phyloP scores from a whole-genome alignment of 2,113 vertebrate genomes.

The Falcunculus frontatus region DNA sequence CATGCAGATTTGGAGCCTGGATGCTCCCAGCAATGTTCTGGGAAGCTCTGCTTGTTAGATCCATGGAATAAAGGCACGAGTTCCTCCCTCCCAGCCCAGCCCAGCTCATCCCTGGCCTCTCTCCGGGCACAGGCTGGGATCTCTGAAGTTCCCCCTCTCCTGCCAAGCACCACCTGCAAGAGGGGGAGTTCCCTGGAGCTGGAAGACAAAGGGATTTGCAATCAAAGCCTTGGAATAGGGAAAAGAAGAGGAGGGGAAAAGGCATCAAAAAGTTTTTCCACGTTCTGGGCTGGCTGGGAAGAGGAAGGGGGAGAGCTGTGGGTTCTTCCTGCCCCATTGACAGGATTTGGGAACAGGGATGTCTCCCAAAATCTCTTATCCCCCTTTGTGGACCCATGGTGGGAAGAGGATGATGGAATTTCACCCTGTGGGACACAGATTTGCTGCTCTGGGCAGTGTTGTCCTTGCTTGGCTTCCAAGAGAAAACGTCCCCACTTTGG shows the following conservation, averaged over 20 bases:
- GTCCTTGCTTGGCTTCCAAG: neutral
- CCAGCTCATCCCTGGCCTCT: neutral
- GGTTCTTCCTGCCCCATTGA: neutral
- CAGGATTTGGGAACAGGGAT: neutral
- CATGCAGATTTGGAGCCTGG: conserved; percentile 82
- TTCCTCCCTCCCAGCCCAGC: neutral
- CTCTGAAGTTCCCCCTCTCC: neutral
- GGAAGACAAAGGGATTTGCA: conserved; percentile 29
- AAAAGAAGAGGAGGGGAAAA: neutral
- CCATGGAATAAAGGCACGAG: conserved; percentile 36
- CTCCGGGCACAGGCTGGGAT: neutral
- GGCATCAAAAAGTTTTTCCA: neutral
- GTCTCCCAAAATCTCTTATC: neutral
- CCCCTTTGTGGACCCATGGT: too few relatives aligned
- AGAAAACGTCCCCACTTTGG: rapidly evolving
- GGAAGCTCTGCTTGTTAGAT: conserved; percentile 72
- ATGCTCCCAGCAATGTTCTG: conserved; percentile 83
- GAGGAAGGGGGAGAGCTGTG: neutral
- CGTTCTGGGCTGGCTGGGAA: neutral
- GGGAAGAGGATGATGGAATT: neutral
- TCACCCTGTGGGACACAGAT: rapidly evolving
- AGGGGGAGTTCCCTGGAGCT: conserved; percentile 21
- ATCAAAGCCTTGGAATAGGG: neutral
- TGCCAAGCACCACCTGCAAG: neutral
- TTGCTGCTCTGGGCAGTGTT: neutral